Evolutionary conservation across 2,113 vertebrate species (phyloP), one percentile per base, ranked within the genome.

Genomic region (Motacilla tschutschensis): DNA sequence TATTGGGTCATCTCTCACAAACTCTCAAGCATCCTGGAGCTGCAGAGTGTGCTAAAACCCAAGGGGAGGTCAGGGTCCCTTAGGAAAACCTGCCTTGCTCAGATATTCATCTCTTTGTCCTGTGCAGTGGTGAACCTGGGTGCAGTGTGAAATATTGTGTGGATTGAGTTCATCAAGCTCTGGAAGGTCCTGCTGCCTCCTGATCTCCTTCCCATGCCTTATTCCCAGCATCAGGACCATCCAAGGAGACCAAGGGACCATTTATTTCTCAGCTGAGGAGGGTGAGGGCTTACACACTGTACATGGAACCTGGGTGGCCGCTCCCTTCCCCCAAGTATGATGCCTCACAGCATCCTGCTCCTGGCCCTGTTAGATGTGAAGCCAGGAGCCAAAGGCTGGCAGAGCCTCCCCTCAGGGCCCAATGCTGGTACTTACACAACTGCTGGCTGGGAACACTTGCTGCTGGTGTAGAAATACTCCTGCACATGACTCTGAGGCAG

Each of bases 391-490:
- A 43, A 55, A 73, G 28, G 14, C 46, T 72, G 63, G 15, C 43
- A 72, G 18, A 83, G 18, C 36, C 65, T 59, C 18, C 41, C 33
- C 47, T 18, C 25, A 15, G 29, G n/a, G 14, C 64, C 44, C 76
- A 35, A 9, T 17, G 33, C 15, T 1, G 1, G 36, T 59, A 93
- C 94, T 92, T 74, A 94, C 94, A 95, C 95, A 43, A 91, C 93
- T 54, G 93, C 94, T 81, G 91, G 78, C 57, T 91, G 80, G 22
- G 92, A 40, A 44, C 90, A 94, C 58, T 84, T 89, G 86, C 92
- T 77, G 75, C 93, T 95, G 64, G 92, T 95, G 79, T 95, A 94
- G 91, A 90, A 94, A 86, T 91, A 94, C 6, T 92, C 82, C 71
- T 75, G 79, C 70, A 95, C 84, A 18, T 92, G 94, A 25, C 8